phyloP scores from a whole-genome alignment of 53 echinoderm and acorn worm species.

The Arbacia lixula region DNA sequence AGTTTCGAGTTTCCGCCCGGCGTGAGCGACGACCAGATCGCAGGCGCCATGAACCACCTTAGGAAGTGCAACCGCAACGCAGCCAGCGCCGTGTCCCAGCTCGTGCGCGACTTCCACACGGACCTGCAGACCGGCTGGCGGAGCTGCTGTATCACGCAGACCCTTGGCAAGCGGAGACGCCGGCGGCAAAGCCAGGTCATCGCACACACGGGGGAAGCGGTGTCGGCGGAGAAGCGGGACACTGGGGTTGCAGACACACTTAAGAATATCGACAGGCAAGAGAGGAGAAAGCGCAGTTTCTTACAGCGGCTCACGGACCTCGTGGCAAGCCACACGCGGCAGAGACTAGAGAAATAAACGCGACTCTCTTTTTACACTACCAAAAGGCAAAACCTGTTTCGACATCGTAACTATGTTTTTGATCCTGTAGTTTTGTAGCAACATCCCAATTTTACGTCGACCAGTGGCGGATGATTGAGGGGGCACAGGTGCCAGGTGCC shows the following conservation, averaged over 20 bases:
- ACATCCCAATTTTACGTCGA: too few relatives aligned
- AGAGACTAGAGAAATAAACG: conserved; percentile 1
- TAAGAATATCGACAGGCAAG: neutral
- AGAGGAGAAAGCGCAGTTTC: neutral
- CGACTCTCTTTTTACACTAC: too few relatives aligned
- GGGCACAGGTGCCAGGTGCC: too few relatives aligned
- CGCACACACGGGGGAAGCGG: neutral
- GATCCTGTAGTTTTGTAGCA: too few relatives aligned
- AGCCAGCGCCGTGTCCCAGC: neutral
- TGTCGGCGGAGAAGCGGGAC: neutral
- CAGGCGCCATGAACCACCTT: neutral
- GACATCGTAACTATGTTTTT: too few relatives aligned
- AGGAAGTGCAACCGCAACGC: conserved; percentile 12
- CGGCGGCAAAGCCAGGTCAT: conserved; percentile 8
- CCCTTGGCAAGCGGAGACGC: conserved; percentile 25
- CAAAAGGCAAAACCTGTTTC: too few relatives aligned
- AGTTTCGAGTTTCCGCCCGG: conserved; percentile 1
- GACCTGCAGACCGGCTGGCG: conserved; percentile 21
- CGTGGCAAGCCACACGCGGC: conserved; percentile 1
- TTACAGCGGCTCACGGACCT: conserved; percentile 14
- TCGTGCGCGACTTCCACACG: neutral
- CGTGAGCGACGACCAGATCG: conserved; percentile 32
- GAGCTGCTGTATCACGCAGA: conserved; percentile 28
- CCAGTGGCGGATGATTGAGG: too few relatives aligned
- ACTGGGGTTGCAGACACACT: neutral